Base-by-base conservation (phyloP, 1,140 invertebrate genomes). In the Pseudachorutes palmiensis region DNA sequence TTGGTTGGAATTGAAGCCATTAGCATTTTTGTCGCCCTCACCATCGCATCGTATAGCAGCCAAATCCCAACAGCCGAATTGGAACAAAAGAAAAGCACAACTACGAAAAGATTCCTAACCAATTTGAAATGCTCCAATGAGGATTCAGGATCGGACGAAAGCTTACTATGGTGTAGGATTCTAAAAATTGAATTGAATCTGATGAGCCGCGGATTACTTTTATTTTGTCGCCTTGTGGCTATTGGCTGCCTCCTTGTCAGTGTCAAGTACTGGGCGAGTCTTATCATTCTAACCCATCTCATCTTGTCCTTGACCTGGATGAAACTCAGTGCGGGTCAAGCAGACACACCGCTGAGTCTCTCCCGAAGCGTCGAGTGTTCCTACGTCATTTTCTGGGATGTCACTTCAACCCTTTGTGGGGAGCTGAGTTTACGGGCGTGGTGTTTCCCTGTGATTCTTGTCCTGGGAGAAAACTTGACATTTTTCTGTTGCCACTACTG, bases 301-400 rank as follows among this genome's bases (percentile, higher is more conserved):
- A 29, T 66, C 1, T n/a, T 73, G 2, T 65, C 55, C 45, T 65
- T 73, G 26, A 57, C 65, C 0, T 73, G 69, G 69, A 51, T 45
- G 61, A 63, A 26, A 22, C 9, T 55, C 51, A 55, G 24, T 55
- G 24, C 12, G 51, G 5, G 24, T 16, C 36, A 41, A 41, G 36
- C 5, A 41, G 51, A 55, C 51, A 19, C 24, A 61, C 66, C n/a
- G 63, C 59, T 58, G 28, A 67, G 14, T 49, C 62, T 29, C 62
- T 41, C 51, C 24, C 12, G 2, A 55, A 30, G 63, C 67, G 49
- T 59, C 22, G 30, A 67, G 12, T 70, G 57, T 45, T 32, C 69
- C 2, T 73, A 71, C 48, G 61, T 71, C 5, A 45, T 71, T 31
- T 73, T 73, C 55, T 73, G 72, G 72, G 72, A 73, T 51, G 57